A percentile compares a stretch with the other conserved stretches of the same genome.
Evolutionary conservation across 2,797 vertebrate genomes (phyloP).

Genomic region (Tokudaia tokunoshimensis): DNA sequence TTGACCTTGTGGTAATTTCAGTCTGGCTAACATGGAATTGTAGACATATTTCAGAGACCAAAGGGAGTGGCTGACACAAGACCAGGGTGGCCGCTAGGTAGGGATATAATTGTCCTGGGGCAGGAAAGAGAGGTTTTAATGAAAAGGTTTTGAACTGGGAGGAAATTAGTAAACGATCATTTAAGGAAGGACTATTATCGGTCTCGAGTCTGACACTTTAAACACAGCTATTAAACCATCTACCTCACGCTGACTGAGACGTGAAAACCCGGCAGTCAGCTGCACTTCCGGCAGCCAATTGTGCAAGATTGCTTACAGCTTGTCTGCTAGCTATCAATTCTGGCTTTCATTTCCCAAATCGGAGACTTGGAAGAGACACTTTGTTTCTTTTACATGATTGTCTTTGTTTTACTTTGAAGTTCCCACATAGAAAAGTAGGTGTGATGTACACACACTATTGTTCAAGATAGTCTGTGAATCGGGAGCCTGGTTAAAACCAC

Average conservation of each 20-base stretch:
- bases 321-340: neutral
- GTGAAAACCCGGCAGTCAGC: neutral
- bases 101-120: neutral
- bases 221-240: conserved; percentile 41
- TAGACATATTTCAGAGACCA: neutral
- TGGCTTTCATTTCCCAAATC: conserved; percentile 13
- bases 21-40: neutral
- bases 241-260: neutral
- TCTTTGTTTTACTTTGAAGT: conserved; percentile 45
- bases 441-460: neutral
- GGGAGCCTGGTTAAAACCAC: neutral
- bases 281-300: neutral
- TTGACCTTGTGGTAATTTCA: neutral
- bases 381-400: neutral
- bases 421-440: neutral
- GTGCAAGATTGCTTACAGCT: neutral
- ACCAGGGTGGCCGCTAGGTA: neutral
- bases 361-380: neutral
- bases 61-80: neutral
- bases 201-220: conserved; percentile 59
- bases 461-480: neutral
- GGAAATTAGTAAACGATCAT: conserved; percentile 40
- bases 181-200: conserved; percentile 8
- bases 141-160: conserved; percentile 47
- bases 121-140: conserved; percentile 27